phyloP scores from a whole-genome alignment of 2,113 vertebrate genomes.

The Ophthalmolycus amberensis region DNA sequence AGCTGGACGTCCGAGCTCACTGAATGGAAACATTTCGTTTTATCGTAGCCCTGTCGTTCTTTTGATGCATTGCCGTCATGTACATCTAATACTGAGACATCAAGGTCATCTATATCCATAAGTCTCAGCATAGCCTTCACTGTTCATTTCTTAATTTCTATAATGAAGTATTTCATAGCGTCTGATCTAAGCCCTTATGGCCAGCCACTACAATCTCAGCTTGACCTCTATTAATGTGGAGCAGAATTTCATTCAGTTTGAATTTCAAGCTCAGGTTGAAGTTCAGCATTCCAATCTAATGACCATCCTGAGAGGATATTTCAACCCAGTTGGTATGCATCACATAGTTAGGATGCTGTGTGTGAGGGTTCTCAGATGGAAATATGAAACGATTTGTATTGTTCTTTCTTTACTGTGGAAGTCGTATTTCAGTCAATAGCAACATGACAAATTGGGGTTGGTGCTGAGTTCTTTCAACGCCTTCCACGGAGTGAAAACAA shows the following conservation, averaged over 20 bases:
- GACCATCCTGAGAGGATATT: neutral
- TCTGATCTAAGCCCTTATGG: neutral
- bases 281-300: neutral
- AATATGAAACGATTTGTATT: neutral
- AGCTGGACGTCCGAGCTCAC: neutral
- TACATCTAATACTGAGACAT: conserved; percentile 25
- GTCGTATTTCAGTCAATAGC: neutral
- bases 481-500: neutral
- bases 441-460: neutral
- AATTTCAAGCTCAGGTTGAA: conserved; percentile 1
- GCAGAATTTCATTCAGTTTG: neutral
- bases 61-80: conserved; percentile 26
- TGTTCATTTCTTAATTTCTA: conserved; percentile 18
- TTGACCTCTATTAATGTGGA: conserved; percentile 40
- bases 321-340: neutral
- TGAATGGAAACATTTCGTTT: conserved; percentile 13
- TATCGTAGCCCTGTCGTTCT: conserved; percentile 22
- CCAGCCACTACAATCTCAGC: neutral
- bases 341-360: neutral
- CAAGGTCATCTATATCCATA: conserved; percentile 38
- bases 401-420: neutral
- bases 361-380: neutral
- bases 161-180: conserved; percentile 12
- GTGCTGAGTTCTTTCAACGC: neutral
- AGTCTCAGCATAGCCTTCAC: conserved; percentile 6